Percentiles rank a stretch among this genome's conserved stretches.
Evolutionary conservation across 2,113 vertebrate genomes (phyloP).

Genomic region (Cynoglossus semilaevis): DNA sequence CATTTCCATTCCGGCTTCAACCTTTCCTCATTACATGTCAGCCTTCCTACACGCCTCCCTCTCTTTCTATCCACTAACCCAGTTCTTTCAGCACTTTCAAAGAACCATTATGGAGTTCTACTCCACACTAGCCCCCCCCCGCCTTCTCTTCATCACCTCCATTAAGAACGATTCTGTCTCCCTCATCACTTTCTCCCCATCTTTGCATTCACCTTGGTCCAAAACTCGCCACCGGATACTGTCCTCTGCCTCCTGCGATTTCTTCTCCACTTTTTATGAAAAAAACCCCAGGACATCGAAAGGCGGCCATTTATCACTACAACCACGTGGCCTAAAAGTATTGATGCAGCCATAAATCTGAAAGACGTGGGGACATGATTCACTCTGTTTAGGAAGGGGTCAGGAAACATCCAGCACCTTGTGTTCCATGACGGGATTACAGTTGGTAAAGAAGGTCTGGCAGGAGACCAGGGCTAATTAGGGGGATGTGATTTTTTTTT

Average conservation of each 20-base stretch:
- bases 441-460: conserved; percentile 45
- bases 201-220: conserved; percentile 27
- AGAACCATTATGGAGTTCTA: neutral
- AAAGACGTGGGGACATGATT: conserved; percentile 42
- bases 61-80: neutral
- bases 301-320: conserved; percentile 57
- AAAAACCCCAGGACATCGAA: conserved; percentile 49
- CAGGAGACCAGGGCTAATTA: conserved; percentile 47
- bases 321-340: conserved; percentile 24
- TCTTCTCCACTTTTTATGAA: conserved; percentile 15
- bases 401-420: conserved; percentile 51
- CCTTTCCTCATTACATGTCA: neutral
- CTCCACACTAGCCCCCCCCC: neutral
- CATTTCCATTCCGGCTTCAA: neutral
- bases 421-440: conserved; percentile 48
- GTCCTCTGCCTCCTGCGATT: conserved; percentile 56
- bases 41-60: neutral
- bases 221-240: conserved; percentile 16
- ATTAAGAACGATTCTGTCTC: conserved; percentile 5
- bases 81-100: neutral
- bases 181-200: conserved; percentile 1
- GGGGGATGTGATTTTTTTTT: conserved; percentile 5
- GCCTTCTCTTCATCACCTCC: neutral
- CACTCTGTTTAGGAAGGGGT: conserved; percentile 45
- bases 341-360: conserved; percentile 59